Conservation (phyloP, 2,797 vertebrate species). For the Alectoris magna region DNA sequence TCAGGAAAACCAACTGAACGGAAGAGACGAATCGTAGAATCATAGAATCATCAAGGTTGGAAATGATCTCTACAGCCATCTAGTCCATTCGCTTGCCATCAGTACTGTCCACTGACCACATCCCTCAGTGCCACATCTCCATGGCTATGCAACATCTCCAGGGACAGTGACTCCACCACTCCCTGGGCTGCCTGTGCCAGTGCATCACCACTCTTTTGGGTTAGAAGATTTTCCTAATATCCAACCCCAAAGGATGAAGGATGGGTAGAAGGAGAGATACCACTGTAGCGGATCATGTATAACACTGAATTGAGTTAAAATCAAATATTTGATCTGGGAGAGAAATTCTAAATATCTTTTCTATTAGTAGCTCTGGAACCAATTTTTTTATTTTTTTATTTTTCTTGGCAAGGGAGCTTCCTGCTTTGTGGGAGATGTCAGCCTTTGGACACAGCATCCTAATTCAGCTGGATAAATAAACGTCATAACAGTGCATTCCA, state of each 20-base stretch:
- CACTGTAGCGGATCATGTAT: background rate
- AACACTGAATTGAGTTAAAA: constrained; percentile 19
- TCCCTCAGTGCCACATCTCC: no score
- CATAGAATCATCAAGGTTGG: no score
- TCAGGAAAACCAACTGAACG: background rate
- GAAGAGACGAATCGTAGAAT: background rate
- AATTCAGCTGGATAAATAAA: constrained; percentile 49
- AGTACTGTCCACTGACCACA: no score
- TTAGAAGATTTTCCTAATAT: no score
- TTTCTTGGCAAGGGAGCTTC: constrained; percentile 52
- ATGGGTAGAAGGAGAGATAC: background rate
- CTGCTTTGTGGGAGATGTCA: constrained; percentile 42
- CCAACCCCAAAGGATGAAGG: background rate
- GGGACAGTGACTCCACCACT: no score
- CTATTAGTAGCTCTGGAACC: background rate
- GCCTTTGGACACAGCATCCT: constrained; percentile 42
- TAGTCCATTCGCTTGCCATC: no score
- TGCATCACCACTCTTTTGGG: no score
- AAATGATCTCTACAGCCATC: no score
- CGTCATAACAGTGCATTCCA: constrained; percentile 39
- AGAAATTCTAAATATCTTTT: background rate
- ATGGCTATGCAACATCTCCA: no score
- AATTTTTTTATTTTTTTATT: background rate
- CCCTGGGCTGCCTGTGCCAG: no score
- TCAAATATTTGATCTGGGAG: constrained; percentile 24